phyloP scores from a whole-genome alignment of 2,113 vertebrate genomes.

The Lepidothrix coronata region DNA sequence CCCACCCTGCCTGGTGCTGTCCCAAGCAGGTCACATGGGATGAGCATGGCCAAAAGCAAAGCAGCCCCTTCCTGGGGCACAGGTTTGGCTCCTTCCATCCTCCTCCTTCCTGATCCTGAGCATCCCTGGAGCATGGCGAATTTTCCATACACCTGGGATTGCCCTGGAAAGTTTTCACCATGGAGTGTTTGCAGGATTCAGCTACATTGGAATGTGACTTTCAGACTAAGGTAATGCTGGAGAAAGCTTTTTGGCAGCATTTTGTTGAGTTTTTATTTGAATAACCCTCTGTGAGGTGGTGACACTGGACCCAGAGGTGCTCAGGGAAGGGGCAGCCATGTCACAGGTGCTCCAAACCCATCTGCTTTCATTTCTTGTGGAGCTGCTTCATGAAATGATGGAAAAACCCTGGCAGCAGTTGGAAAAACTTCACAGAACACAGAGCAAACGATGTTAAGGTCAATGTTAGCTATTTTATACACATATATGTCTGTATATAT shows the following conservation, averaged over 20 bases:
- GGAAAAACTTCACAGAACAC: background rate
- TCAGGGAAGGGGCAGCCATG: background rate
- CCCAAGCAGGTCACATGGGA: background rate
- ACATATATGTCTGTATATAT: background rate
- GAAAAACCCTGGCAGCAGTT: background rate
- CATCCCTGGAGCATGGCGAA: rapidly evolving
- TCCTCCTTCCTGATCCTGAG: background rate
- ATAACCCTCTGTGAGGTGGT: background rate
- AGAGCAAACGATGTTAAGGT: background rate
- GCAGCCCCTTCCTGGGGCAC: background rate
- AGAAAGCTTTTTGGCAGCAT: rapidly evolving
- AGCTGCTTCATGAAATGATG: background rate
- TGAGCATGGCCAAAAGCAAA: rapidly evolving
- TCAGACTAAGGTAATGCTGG: background rate
- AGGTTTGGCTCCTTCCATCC: background rate
- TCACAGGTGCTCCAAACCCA: background rate
- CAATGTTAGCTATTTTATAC: background rate
- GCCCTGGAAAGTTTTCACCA: background rate
- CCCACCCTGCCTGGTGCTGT: no score
- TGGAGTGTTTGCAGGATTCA: background rate
- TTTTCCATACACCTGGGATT: rapidly evolving
- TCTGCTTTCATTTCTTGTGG: background rate
- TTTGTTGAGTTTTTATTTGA: background rate
- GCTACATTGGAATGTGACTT: rapidly evolving
- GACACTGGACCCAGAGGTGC: background rate